Evolutionary conservation across 2,113 vertebrate genomes (phyloP).

Genomic region (Narcine bancroftii): DNA sequence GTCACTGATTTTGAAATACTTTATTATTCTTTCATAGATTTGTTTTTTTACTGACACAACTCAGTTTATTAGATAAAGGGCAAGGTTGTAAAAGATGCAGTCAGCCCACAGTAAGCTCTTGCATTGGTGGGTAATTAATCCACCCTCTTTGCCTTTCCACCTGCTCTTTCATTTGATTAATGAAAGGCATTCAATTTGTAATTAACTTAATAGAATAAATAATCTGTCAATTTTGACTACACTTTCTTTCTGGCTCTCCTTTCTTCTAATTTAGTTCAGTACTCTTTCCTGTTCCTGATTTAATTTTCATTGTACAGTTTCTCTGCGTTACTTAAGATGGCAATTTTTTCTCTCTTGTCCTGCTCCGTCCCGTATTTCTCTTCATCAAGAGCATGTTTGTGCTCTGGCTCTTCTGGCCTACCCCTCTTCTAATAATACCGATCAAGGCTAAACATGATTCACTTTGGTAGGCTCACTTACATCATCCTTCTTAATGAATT

Average conservation of each 20-base stretch:
- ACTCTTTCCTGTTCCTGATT: background rate
- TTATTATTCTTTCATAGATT: background rate
- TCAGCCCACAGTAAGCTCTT: background rate
- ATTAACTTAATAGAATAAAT: background rate
- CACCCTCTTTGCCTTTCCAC: background rate
- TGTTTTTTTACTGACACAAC: background rate
- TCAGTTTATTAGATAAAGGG: background rate
- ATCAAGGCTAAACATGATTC: background rate
- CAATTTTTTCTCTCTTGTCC: background rate
- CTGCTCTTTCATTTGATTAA: background rate
- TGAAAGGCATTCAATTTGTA: background rate
- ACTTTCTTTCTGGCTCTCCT: background rate
- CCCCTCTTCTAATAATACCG: background rate
- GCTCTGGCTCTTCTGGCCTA: background rate
- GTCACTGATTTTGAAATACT: background rate
- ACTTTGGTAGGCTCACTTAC: background rate
- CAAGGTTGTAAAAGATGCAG: background rate
- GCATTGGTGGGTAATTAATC: background rate
- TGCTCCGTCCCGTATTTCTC: background rate
- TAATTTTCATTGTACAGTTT: too few relatives aligned
- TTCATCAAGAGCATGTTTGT: background rate
- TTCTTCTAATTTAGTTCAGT: background rate
- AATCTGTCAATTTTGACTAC: background rate
- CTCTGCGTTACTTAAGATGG: background rate
- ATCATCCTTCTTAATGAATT: background rate